Evolutionary conservation across 2,113 vertebrate genomes (phyloP).

Genomic region (Pyrgilauda ruficollis): DNA sequence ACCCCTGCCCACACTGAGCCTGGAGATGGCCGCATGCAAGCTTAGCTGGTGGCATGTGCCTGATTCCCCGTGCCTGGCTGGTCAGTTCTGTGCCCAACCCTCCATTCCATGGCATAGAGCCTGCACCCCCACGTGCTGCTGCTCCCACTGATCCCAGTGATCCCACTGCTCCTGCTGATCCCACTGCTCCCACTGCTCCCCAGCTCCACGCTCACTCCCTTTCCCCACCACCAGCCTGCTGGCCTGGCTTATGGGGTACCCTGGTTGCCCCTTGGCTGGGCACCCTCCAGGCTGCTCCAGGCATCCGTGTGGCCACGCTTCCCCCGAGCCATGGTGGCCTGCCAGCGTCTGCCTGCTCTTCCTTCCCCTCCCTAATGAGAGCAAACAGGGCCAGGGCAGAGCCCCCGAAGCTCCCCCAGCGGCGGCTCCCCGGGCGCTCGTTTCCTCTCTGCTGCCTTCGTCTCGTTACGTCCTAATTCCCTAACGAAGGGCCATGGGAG

Average conservation of each 20-base stretch:
- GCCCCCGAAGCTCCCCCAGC: not conserved
- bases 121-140: rapidly evolving
- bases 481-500: conserved; percentile 33
- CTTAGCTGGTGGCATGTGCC: too few species aligned
- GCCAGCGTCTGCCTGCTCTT: not conserved
- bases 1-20: rapidly evolving
- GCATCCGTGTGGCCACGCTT: rapidly evolving
- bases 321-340: rapidly evolving
- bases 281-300: rapidly evolving
- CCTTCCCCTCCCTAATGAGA: not conserved
- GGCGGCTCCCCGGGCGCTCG: not conserved
- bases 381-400: not conserved
- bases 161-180: too few species aligned
- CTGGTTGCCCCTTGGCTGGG: not conserved
- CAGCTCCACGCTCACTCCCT: rapidly evolving
- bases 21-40: not conserved
- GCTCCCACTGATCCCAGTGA: not conserved
- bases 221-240: rapidly evolving
- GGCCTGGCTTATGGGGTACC: rapidly evolving
- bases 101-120: rapidly evolving
- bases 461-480: conserved; percentile 23
- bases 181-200: not conserved
- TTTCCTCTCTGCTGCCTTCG: conserved; percentile 1
- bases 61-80: rapidly evolving
- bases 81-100: not conserved